Base-by-base conservation (phyloP, 2,113 vertebrate species). In the Hippocampus zosterae region DNA sequence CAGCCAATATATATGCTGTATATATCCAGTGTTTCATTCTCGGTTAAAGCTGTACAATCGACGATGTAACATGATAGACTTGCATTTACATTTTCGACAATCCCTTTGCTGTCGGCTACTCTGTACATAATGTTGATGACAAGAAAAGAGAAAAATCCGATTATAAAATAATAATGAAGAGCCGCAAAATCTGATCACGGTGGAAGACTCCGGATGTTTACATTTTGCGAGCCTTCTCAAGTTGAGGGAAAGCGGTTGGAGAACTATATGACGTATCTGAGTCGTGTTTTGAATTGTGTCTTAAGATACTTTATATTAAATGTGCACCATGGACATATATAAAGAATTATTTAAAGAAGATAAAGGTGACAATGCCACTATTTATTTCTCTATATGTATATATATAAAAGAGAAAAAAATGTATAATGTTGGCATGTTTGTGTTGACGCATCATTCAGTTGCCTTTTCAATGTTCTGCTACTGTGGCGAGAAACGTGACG, bases 391-490 rank as follows among this genome's bases (percentile, higher is more conserved):
- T 92, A 86, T 27, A 42, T n/a, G 25, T 42, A 44, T 42, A 23
- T 27, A 46, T 46, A 8, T 27, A 40, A 11, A 74, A 9, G 21
- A n/a, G 19, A 27, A 21, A 56, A 23, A 83, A 86, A 88, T 93
- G 88, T 92, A 91, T 91, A 90, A 85, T 91, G 90, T 92, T 91
- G 89, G 92, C 92, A 92, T 93, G 92, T 92, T 93, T 92, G 89
- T 92, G 91, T 90, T 91, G 71, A 74, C 84, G 89, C 91, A 85
- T 92, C 90, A 91, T 92, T 90, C 72, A 86, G 87, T 92, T 93
- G 92, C 91, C 92, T 93, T 92, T 82, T 87, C 86, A 90, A 81
- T 88, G 89, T 91, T 91, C 84, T 88, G 89, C 87, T 89, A 88
- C 90, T 89, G 88, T 92, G 84, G 87, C 80, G 70, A 91, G 86